Evolutionary conservation across 1,140 invertebrate genomes (phyloP).

Genomic region (Scaptodrosophila lebanonensis): DNA sequence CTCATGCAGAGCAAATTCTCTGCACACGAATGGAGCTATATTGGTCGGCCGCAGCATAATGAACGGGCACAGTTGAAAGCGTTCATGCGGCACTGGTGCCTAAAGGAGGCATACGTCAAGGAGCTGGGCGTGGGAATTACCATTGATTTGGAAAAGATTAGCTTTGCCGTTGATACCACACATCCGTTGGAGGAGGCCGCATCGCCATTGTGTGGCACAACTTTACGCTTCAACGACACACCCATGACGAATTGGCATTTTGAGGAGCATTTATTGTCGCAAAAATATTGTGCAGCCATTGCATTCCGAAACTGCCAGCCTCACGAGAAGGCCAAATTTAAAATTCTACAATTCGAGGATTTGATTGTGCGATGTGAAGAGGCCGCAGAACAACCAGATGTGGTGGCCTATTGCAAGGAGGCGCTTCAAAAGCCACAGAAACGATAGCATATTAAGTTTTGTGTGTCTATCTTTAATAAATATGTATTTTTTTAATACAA

Average conservation of each 20-base stretch:
- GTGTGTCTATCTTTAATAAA: background rate
- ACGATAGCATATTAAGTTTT: slow-evolving; percentile 1
- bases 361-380: slow-evolving; percentile 76
- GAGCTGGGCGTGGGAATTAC: slow-evolving; percentile 91
- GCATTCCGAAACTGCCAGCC: slow-evolving; percentile 79
- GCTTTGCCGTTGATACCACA: slow-evolving; percentile 82
- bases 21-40: slow-evolving; percentile 86
- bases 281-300: slow-evolving; percentile 88
- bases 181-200: slow-evolving; percentile 71
- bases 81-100: slow-evolving; percentile 93
- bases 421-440: slow-evolving; percentile 57
- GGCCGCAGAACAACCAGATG: slow-evolving; percentile 76
- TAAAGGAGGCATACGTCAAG: slow-evolving; percentile 98
- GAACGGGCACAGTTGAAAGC: slow-evolving; percentile 81
- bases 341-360: slow-evolving; percentile 79
- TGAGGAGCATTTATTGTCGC: slow-evolving; percentile 90
- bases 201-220: slow-evolving; percentile 82
- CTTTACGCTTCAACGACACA: slow-evolving; percentile 81
- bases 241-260: slow-evolving; percentile 86
- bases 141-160: slow-evolving; percentile 84
- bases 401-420: slow-evolving; percentile 79
- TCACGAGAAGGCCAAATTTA: slow-evolving; percentile 66
- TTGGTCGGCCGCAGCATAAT: slow-evolving; percentile 78
- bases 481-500: background rate
- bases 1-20: slow-evolving; percentile 92